Evolutionary conservation across 2,113 vertebrate species (phyloP).

Genomic region (Antigone vipio): DNA sequence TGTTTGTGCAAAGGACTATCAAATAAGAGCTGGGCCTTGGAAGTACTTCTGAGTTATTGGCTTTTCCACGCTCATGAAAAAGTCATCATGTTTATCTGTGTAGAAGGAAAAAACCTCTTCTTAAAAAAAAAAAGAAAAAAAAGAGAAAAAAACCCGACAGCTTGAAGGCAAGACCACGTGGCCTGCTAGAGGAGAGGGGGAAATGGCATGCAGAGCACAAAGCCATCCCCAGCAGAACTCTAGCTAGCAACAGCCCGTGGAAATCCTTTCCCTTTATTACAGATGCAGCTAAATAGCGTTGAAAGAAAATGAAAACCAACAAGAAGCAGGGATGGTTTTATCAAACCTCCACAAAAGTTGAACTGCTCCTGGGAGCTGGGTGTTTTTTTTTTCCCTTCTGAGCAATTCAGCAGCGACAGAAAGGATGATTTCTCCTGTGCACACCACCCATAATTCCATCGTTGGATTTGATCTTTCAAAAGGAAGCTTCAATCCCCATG

Average conservation of each 20-base stretch:
- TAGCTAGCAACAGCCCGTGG: neutral
- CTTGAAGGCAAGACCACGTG: neutral
- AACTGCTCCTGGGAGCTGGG: neutral
- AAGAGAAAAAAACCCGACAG: neutral
- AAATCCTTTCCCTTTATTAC: conserved; percentile 13
- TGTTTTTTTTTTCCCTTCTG: neutral
- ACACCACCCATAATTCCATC: neutral
- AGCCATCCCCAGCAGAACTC: neutral
- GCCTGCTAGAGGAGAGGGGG: neutral
- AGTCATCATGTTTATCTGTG: conserved; percentile 24
- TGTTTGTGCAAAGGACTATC: conserved; percentile 33
- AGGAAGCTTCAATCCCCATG: neutral
- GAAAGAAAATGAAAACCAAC: conserved; percentile 16
- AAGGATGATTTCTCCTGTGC: neutral
- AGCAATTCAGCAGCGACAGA: neutral
- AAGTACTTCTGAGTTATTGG: neutral
- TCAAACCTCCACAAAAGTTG: neutral
- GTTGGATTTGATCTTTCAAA: neutral
- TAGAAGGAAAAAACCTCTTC: neutral
- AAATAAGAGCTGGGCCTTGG: neutral
- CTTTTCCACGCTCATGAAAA: conserved; percentile 23
- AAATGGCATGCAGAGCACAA: neutral
- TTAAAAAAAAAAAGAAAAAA: neutral
- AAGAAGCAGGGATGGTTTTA: neutral
- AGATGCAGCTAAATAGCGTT: neutral